Evolutionary conservation across 2,888 invertebrate genomes (phyloP).

Genomic region (Pachydiplax longipennis): DNA sequence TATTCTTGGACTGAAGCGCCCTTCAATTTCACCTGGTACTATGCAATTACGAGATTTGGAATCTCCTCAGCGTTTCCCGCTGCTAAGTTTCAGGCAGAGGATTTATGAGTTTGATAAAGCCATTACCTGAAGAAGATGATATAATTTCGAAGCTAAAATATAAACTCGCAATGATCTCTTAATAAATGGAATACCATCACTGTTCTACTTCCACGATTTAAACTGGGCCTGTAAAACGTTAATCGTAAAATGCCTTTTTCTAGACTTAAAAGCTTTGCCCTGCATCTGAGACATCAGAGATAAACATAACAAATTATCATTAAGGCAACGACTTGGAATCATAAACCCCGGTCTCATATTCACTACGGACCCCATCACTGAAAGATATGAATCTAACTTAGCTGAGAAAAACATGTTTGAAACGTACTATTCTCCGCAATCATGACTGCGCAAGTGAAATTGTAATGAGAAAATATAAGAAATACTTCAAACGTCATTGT

Average conservation of each 20-base stretch:
- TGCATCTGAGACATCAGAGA: no score
- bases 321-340: no score
- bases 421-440: no score
- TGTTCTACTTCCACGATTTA: not conserved
- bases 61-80: not conserved
- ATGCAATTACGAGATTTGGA: not conserved
- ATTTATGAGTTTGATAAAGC: not conserved
- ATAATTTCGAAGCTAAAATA: not conserved
- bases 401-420: no score
- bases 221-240: not conserved
- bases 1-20: not conserved
- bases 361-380: no score
- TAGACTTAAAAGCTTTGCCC: no score
- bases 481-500: no score
- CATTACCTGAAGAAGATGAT: not conserved
- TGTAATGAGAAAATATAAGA: no score
- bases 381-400: no score
- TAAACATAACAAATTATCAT: no score
- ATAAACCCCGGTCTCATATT: no score
- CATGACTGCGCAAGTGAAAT: no score
- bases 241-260: not conserved
- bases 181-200: not conserved
- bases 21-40: not conserved
- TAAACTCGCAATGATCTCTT: not conserved
- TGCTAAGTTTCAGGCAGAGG: not conserved